Conservation (phyloP, 2,113 vertebrate species). For the Bos indicus region DNA sequence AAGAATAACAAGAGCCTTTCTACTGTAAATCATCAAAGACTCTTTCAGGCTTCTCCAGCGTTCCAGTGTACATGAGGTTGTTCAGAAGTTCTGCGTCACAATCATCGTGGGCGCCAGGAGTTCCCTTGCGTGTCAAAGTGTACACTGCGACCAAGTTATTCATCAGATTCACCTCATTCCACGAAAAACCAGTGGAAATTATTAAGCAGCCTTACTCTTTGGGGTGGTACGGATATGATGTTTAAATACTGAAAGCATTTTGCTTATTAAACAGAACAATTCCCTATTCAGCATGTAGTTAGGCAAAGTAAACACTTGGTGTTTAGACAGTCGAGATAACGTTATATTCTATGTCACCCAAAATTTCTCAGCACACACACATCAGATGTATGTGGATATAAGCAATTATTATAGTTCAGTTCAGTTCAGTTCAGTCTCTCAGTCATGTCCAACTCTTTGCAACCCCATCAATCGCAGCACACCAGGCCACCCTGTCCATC, state of each 20-base stretch:
- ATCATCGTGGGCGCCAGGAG: neutral
- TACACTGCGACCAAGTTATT: neutral
- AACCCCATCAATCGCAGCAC: too few relatives aligned
- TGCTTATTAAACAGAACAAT: too few relatives aligned
- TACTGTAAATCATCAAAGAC: neutral
- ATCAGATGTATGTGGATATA: too few relatives aligned
- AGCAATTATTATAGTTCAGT: neutral
- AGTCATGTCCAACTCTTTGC: too few relatives aligned
- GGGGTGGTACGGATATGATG: accelerated
- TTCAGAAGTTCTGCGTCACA: neutral
- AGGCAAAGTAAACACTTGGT: neutral
- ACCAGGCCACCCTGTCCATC: too few relatives aligned
- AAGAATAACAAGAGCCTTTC: neutral
- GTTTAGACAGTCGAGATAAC: neutral
- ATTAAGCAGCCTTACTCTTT: neutral
- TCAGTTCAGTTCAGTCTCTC: too few relatives aligned
- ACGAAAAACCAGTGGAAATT: neutral
- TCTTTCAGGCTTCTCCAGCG: neutral
- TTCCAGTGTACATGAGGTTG: accelerated
- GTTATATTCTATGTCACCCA: neutral
- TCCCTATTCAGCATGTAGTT: neutral
- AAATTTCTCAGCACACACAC: neutral
- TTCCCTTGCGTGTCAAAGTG: neutral
- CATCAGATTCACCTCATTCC: neutral
- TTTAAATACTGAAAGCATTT: neutral